Evolutionary conservation across 2,113 vertebrate species (phyloP).

Genomic region (Tauraco erythrolophus): DNA sequence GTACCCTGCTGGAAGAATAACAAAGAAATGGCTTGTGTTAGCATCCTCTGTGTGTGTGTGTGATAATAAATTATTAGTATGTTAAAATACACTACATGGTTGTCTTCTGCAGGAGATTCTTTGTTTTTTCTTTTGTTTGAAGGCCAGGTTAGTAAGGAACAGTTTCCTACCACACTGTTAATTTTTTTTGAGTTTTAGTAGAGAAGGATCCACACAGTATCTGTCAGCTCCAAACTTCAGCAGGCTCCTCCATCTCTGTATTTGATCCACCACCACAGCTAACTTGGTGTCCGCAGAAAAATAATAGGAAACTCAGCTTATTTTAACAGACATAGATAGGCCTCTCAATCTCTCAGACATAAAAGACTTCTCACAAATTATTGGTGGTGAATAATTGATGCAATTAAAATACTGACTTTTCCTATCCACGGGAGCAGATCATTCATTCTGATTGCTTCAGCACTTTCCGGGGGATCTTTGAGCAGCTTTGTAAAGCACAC

Average conservation of each 20-base stretch:
- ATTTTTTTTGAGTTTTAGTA: background rate
- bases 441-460: constrained; percentile 19
- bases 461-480: background rate
- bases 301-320: background rate
- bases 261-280: background rate
- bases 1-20: background rate
- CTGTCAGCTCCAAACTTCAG: accelerated
- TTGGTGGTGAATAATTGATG: background rate
- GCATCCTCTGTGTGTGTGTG: background rate
- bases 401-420: constrained; percentile 30
- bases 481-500: background rate
- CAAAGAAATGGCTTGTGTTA: background rate
- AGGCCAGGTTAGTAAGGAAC: background rate
- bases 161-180: background rate
- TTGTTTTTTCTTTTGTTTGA: background rate
- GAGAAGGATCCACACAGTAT: background rate
- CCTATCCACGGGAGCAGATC: background rate
- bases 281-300: background rate
- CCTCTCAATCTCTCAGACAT: background rate
- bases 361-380: constrained; percentile 2
- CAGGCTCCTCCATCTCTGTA: background rate
- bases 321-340: background rate
- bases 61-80: background rate
- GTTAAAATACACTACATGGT: background rate
- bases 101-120: background rate